Base-by-base conservation (phyloP, 2,888 invertebrate genomes). In the Leucophenga maculata region DNA sequence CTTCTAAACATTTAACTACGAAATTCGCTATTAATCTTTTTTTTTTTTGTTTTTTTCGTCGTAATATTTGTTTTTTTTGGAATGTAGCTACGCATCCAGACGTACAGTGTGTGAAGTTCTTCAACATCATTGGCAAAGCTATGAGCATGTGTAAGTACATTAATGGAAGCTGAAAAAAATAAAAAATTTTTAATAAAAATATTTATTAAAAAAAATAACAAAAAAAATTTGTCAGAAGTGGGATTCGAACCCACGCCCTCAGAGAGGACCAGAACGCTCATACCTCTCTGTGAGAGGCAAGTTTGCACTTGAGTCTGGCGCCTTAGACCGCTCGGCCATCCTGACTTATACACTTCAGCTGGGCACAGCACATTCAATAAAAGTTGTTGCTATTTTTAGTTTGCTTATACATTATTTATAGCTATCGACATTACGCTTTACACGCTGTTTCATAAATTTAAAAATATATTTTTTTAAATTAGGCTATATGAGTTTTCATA, bases 231-330 rank as follows among this genome's bases (percentile, higher is more conserved):
- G 78, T 77, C 76, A 76, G 77, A 75, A 76, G 78, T 77, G 78
- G 78, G 78, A 78, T 78, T 78, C 72, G 77, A 78, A 78, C 78
- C 78, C 78, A 77, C 78, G 78, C 78, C 78, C 77, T 78, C 78
- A 78, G 77, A 78, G 78, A 78, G 76, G 78, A 78, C 78, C 78
- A 78, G 78, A 78, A 78, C 67, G 74, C 78, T 76, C 78, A 69
- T n/a, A 44, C 52, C 65, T 31, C 26, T 18, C 0, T 54, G 0
- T 18, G 14, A 65, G n/a, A 73, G 76, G 74, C 39, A 76, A 76
- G 75, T 75, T 73, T 73, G 22, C 75, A 74, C 78, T 79, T 79
- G 78, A 78, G 78, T 79, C 78, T 77, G 79, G 78, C 73, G 75
- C 77, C 76, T 79, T 81, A 77, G 79, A 80, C 76, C 74, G 68